phyloP scores from a whole-genome alignment of 2,113 vertebrate genomes.

The Platysternon megacephalum region DNA sequence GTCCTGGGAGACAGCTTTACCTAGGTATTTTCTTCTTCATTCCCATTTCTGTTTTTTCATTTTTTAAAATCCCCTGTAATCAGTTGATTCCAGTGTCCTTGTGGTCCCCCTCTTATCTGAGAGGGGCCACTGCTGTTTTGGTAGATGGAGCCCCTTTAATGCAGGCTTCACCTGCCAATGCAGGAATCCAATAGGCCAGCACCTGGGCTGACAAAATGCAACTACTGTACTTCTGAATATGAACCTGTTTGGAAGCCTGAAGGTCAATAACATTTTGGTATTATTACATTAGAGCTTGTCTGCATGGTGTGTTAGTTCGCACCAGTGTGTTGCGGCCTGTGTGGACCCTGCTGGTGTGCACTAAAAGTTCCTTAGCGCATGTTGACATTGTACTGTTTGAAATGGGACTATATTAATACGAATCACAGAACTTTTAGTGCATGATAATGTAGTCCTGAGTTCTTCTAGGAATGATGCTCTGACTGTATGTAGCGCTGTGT shows the following conservation, averaged over 20 bases:
- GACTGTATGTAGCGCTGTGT: neutral
- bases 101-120: neutral
- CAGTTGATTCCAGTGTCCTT: neutral
- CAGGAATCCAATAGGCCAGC: neutral
- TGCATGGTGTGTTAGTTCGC: neutral
- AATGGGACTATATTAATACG: neutral
- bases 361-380: neutral
- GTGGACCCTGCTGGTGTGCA: too few species aligned
- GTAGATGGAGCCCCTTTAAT: neutral
- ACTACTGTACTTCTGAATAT: neutral
- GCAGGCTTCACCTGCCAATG: neutral
- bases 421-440: neutral
- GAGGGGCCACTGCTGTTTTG: neutral
- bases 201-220: neutral
- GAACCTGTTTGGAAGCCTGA: neutral
- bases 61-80: neutral
- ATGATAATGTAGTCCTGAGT: neutral
- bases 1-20: neutral
- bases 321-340: neutral
- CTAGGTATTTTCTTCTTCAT: neutral
- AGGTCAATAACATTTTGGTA: neutral
- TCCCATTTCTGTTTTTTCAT: neutral
- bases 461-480: neutral
- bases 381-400: neutral
- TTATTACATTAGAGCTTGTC: neutral